Evolutionary conservation across 2,797 vertebrate genomes (phyloP), one percentile per base, ranked within the genome.

Genomic region (Merluccius polli): DNA sequence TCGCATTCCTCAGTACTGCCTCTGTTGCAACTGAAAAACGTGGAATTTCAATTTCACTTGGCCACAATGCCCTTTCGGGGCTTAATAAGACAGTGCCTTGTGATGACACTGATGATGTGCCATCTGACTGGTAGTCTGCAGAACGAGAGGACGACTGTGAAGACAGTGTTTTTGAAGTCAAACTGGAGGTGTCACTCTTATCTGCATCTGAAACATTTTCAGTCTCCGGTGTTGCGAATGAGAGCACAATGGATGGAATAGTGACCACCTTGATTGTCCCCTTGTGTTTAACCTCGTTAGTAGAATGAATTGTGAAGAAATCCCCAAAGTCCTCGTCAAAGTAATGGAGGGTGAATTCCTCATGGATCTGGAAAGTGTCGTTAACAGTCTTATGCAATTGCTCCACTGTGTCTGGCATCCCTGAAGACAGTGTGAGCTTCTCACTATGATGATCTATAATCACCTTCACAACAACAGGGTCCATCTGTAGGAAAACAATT

Each of bases 21-120:
- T 84, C 77, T 77, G 79, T 75, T 68, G 74, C 76, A 21, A 77
- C 75, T 12, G 73, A 77, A 24, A 82, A 81, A 75, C 32, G 73
- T 81, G 79, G 79, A 77, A 84, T 82, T 18, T 16, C 3, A 35
- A 84, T 44, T 79, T 81, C 12, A 38, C 32, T 18, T 78, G 76
- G 74, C 74, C 78, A 78, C 16, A 18, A 16, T 78, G 73, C 21
- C 29, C 48, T 74, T 67, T 0, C 36, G 18, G 0, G 24, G 12
- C 35, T 27, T 33, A 33, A 69, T 21, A 77, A 10, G 67, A 73
- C 27, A 31, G 65, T 78, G 78, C 78, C 73, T 52, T 79, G 72
- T 75, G 73, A 80, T 0, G 76, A 75, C 48, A 67, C 10, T 69
- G 78, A 52, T 73, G 59, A 52, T 73, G 59, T 73, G 29, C 30